These are phyloP conservation scores for Notocelia uddmanniana DNA, from an alignment of 2,888 invertebrate species.

Conservation along the genomic window DNA sequence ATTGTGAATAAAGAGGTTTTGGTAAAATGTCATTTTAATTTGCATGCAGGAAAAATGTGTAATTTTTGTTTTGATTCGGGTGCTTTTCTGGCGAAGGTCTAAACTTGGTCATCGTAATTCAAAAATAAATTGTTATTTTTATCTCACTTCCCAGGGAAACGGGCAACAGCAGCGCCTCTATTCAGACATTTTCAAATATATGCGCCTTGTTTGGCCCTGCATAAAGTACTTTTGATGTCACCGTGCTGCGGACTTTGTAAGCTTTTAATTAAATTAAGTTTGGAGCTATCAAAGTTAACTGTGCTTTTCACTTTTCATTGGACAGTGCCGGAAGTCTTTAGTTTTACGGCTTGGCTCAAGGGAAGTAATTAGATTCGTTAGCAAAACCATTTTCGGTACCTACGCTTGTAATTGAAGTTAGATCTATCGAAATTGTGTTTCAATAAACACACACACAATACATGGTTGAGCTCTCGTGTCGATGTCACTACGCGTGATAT, in stretches of 20 bases:
- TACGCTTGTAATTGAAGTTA: neutral
- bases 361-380: conserved; percentile 23
- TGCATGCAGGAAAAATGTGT: neutral
- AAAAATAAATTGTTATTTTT: neutral
- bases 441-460: too few relatives aligned
- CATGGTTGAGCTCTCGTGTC: too few relatives aligned
- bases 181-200: neutral
- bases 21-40: neutral
- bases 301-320: conserved; percentile 34
- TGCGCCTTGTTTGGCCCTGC: neutral
- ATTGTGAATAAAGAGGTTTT: neutral
- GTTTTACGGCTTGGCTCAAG: conserved; percentile 21
- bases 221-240: conserved; percentile 13
- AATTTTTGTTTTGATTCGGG: too few relatives aligned
- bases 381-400: conserved; percentile 1
- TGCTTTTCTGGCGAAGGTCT: too few relatives aligned
- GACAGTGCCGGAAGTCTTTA: conserved; percentile 33
- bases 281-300: conserved; percentile 28
- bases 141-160: neutral
- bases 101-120: too few relatives aligned
- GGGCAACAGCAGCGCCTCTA: neutral
- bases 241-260: conserved; percentile 19
- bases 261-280: conserved; percentile 34
- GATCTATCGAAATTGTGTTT: neutral
- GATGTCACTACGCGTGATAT: too few relatives aligned